phyloP scores from a whole-genome alignment of 2,888 invertebrate species.

The Melanostoma scalare region DNA sequence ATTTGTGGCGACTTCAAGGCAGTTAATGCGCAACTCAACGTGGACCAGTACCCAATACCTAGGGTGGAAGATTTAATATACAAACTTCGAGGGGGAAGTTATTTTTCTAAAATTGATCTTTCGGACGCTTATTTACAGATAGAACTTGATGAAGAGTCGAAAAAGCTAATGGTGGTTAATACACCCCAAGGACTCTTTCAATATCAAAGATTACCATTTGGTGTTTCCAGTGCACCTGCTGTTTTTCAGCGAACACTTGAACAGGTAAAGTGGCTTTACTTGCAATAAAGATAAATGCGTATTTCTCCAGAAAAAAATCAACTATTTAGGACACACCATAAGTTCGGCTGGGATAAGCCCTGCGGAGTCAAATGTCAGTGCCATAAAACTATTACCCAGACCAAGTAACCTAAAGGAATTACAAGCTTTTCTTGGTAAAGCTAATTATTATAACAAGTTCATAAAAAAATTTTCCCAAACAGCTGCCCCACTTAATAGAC shows the following conservation, averaged over 20 bases:
- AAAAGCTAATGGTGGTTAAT: conserved; percentile 43
- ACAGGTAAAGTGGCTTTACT: conserved; percentile 28
- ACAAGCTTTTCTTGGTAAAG: conserved; percentile 31
- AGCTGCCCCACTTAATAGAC: conserved; percentile 73
- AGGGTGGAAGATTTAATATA: no score
- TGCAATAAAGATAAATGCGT: neutral
- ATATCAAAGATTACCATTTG: conserved; percentile 59
- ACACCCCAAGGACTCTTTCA: conserved; percentile 54
- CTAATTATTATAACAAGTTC: conserved; percentile 35
- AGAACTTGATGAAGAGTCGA: conserved; percentile 48
- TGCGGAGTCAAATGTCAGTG: conserved; percentile 1
- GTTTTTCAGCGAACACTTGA: conserved; percentile 57
- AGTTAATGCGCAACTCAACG: no score
- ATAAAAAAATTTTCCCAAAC: conserved; percentile 44
- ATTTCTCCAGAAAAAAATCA: conserved; percentile 1
- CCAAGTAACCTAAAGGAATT: conserved; percentile 8
- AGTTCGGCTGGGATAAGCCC: conserved; percentile 4
- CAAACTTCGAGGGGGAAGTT: no score
- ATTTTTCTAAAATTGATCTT: no score
- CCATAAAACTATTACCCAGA: neutral
- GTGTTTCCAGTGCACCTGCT: conserved; percentile 55
- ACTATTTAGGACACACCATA: neutral
- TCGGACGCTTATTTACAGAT: no score
- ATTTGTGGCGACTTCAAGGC: no score
- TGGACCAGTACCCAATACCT: no score